Base-by-base conservation (phyloP, 2,113 vertebrate species). In the Herpailurus yagouaroundi region DNA sequence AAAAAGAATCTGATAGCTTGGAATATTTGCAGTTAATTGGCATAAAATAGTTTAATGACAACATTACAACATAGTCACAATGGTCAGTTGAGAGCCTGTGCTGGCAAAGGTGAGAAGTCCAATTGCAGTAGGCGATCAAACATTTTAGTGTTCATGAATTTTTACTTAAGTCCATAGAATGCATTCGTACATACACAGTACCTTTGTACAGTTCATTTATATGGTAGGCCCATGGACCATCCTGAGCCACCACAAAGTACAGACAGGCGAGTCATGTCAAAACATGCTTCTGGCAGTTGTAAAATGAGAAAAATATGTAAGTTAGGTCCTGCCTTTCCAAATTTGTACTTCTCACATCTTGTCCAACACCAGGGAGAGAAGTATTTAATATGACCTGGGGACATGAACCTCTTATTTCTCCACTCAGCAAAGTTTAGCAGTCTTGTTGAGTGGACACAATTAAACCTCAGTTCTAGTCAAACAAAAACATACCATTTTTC, bases 281-380 rank as follows among this genome's bases (percentile, higher is more conserved):
- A 85, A 18, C 64, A 60, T 94, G 95, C 63, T 64, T 84, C 38
- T 16, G 23, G 33, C 79, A 89, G n/a, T 31, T 80, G 50, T 80
- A 74, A 87, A 95, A 91, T 74, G 64, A 89, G 83, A 23, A 55
- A 95, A 84, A 80, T 74, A 33, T 60, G 1, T 83, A 64, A 88
- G 31, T 41, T 89, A 80, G 7, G 10, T 69, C 4, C 4, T 80
- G 16, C 41, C 23, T 25, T 74, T 48, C 23, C 14, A 76, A 92
- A 84, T 68, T 69, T 18, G 38, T 92, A 91, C 16, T 60, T 73
- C 77, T 73, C 7, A 13, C 36, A 27, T 69, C 4, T 80, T 97
- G 68, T 66, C 79, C 13, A 64, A 31, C 14, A 79, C 12, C 18
- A 85, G 8, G 76, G 38, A 45, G 21, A 29, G 31, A 66, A 63